Evolutionary conservation across 2,113 vertebrate species (phyloP), one percentile per base, ranked within the genome.

Genomic region (Apodemus speciosus): DNA sequence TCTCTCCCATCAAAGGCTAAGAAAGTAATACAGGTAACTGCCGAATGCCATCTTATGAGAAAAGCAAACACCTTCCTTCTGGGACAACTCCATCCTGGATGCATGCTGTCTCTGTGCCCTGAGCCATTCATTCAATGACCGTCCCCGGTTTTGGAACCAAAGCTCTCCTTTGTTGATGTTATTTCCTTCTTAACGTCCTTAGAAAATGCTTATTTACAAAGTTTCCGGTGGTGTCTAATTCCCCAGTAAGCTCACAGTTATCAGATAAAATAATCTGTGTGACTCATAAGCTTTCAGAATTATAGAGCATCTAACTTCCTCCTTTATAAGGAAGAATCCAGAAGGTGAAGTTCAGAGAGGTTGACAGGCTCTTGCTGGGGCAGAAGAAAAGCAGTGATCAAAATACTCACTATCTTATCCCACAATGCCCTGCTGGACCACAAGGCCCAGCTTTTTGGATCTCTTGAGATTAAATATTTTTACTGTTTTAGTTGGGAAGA

Each of bases 241-340:
- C 75, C 77, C 93, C 66, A 32, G 13, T 43, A 85, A 72, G 16
- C 40, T 95, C 73, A 43, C 51, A 79, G 76, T 94, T 92, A 86
- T 79, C 23, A 77, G 89, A 62, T 62, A 88, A 93, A 95, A 90
- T 88, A 92, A 94, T 94, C 76, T 91, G 75, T 60, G 85, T 93
- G 64, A 94, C 88, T 91, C 73, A 87, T 9, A 75, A 73, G n/a
- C 69, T 88, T 95, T 91, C 30, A 69, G 68, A 90, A 72, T n/a
- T 81, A 88, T 83, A 92, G 90, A 83, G 51, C 40, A 20, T 85
- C 32, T 38, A 84, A 64, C 43, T 93, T 95, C 79, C 43, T 95
- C 23, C n/a, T 87, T 95, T 92, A 66, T 9, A 38, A 6, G 46
- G 58, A 94, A 86, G 25, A 16, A 89, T 92, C 11, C 21, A 94